Base-by-base conservation (phyloP, 2,797 vertebrate genomes). In the Diglossa cyanea region DNA sequence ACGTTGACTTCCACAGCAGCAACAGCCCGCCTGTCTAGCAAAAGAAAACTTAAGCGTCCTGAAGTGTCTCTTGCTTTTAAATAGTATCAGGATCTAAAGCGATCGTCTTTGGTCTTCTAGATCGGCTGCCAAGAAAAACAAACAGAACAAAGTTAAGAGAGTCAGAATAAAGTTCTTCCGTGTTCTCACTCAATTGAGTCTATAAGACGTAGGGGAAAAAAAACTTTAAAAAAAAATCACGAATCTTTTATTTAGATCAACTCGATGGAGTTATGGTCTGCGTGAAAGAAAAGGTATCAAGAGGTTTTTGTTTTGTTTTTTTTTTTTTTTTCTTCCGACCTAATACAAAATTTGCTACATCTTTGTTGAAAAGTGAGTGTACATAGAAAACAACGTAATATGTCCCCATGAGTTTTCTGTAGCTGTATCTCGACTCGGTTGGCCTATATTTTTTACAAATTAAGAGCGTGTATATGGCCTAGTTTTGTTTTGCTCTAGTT, bases 271-370 rank as follows among this genome's bases (percentile, higher is more conserved):
- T 24, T 10, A 18, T 1, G 7, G 4, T 39, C 57, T 39, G 10
- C 14, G 2, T 13, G 65, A 85, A 40, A 75, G 9, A 44, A 79
- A 67, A 61, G 25, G 9, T 18, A 44, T 7, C 9, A 13, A 72
- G 30, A 35, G 31, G 0, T 9, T 58, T 57, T 57, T 15, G 20
- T 5, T 35, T 35, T 35, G 1, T 17, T 7, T 16, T 39, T 40
- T 40, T 40, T 40, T 42, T 42, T 42, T 13, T 37, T 33, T 6
- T 21, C 1, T 0, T 6, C 4, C 1, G 3, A 24, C 4, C 9
- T 35, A 71, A 28, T 48, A 37, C 3, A 26, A 77, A 85, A 42
- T 44, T n/a, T 0, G 0, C 17, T 31, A 7, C 20, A 24, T 44
- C 30, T 71, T 39, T 24, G 18, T 57, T 83, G 35, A n/a, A 44